These are phyloP conservation scores for Ammodramus savannarum DNA, from an alignment of 2,113 vertebrate genomes.

Conservation along the genomic window DNA sequence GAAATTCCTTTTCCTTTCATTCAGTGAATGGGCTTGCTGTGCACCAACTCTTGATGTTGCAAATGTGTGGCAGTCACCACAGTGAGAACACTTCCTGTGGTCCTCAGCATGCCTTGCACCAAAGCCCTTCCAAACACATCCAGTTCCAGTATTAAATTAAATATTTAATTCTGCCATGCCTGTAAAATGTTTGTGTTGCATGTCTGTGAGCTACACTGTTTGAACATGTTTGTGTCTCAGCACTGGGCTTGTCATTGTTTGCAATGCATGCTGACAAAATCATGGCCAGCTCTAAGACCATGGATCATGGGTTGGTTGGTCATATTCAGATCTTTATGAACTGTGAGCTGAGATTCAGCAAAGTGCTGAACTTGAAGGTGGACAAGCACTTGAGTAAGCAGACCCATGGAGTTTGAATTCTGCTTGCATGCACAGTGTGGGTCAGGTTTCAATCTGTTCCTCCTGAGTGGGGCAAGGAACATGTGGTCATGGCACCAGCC, in stretches of 20 bases:
- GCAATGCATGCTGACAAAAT: not conserved
- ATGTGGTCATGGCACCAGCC: not conserved
- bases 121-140: not conserved
- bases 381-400: not conserved
- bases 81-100: not conserved
- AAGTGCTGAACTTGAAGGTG: not conserved
- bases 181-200: not conserved
- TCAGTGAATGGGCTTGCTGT: not conserved
- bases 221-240: not conserved
- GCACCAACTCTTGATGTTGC: not conserved
- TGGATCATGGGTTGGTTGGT: not conserved
- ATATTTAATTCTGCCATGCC: not conserved
- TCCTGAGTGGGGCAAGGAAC: not conserved
- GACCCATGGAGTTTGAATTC: not conserved
- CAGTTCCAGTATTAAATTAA: not conserved
- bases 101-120: not conserved
- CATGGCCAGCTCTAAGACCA: not conserved
- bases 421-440: not conserved
- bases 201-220: not conserved
- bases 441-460: not conserved
- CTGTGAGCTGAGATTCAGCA: not conserved
- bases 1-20: not conserved
- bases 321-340: not conserved
- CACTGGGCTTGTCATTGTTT: not conserved
- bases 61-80: not conserved